Evolutionary conservation across 92 coral and sea anemone genomes (phyloP).

Genomic region (Siderastrea siderea): DNA sequence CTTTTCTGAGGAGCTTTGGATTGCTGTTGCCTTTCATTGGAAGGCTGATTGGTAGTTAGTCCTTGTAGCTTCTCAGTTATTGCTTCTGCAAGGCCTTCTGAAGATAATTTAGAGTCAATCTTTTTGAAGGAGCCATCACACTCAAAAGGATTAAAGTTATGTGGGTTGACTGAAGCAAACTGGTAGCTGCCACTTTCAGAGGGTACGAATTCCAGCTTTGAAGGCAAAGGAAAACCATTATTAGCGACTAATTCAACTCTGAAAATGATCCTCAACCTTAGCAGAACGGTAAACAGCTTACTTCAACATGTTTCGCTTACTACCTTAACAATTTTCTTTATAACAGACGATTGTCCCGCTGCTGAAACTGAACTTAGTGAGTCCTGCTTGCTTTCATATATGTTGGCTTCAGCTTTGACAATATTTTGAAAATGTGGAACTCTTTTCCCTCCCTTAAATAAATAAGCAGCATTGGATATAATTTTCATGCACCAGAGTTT

Average conservation of each 20-base stretch:
- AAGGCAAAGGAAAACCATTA: too few relatives aligned
- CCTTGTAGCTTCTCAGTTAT: constrained; percentile 3
- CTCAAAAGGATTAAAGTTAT: constrained; percentile 31
- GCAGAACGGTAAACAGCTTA: too few relatives aligned
- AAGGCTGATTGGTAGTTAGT: not conserved
- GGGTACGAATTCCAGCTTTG: constrained; percentile 19
- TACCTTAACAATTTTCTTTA: too few relatives aligned
- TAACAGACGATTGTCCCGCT: too few relatives aligned
- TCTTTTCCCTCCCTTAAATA: not conserved
- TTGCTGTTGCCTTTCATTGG: not conserved
- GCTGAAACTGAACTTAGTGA: too few relatives aligned
- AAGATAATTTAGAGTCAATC: constrained; percentile 1
- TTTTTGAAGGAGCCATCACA: constrained; percentile 29
- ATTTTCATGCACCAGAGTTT: not conserved
- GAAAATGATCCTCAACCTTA: too few relatives aligned
- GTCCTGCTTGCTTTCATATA: too few relatives aligned
- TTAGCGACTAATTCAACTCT: too few relatives aligned
- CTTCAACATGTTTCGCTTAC: too few relatives aligned
- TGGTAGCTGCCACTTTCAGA: constrained; percentile 7
- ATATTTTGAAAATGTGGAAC: not conserved
- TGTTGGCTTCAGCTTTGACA: not conserved
- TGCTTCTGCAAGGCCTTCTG: constrained; percentile 23
- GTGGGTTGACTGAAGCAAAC: constrained; percentile 17
- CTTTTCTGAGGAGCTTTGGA: constrained; percentile 15
- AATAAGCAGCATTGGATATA: not conserved